phyloP scores from a whole-genome alignment of 2,888 invertebrate genomes.

The Ditula angustiorana region DNA sequence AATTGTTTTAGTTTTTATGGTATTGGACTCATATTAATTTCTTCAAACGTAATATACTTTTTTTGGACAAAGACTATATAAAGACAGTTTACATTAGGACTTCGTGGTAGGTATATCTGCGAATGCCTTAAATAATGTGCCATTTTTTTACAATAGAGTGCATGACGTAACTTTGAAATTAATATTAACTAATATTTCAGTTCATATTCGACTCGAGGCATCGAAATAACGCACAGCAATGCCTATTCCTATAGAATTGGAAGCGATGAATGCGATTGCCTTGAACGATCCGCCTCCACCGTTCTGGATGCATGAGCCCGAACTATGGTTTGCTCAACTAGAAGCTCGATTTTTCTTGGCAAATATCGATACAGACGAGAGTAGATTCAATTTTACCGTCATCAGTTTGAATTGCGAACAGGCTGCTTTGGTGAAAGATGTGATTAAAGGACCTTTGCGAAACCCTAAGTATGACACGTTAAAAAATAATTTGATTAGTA shows the following conservation, averaged over 20 bases:
- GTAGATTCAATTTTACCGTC: neutral
- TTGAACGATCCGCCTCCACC: neutral
- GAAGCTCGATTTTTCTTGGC: neutral
- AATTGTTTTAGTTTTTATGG: too few species aligned
- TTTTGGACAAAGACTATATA: too few species aligned
- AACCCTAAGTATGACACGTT: neutral
- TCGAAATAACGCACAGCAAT: neutral
- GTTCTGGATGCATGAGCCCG: neutral
- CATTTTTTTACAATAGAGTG: too few species aligned
- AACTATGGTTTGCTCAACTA: slow-evolving; percentile 1
- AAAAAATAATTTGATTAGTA: neutral
- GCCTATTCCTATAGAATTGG: neutral
- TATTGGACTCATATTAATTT: too few species aligned
- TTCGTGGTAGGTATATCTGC: too few species aligned
- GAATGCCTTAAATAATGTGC: too few species aligned
- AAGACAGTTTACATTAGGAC: too few species aligned
- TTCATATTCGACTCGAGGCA: neutral
- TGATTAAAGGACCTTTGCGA: neutral
- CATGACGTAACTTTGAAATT: too few species aligned
- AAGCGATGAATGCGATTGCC: neutral
- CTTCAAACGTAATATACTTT: too few species aligned
- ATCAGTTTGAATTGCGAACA: neutral
- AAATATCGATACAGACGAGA: neutral
- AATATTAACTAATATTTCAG: too few species aligned
- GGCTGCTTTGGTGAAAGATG: neutral